Evolutionary conservation across 2,113 vertebrate genomes (phyloP), one percentile per base, ranked within the genome.

Genomic region (Morone chrysops): DNA sequence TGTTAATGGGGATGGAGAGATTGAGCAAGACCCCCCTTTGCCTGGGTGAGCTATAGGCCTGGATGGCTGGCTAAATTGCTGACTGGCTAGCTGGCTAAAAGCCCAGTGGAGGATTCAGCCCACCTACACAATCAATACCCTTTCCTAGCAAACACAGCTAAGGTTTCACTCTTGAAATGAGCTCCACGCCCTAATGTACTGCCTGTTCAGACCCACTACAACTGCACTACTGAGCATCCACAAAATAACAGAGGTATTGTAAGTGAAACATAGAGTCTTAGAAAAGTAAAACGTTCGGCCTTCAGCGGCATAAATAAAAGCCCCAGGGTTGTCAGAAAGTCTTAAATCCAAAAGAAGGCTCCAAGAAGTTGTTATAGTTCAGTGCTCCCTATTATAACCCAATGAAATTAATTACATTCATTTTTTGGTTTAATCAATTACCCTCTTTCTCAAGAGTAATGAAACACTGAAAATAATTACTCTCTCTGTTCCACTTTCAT

Each of bases 81-180:
- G 87, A 90, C 87, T 85, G 75, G 75, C 73, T 53, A 6, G 20
- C 45, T 92, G 80, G 84, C 87, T 65, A 11, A 12, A 57, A 73
- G 70, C 80, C 87, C 77, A 75, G 71, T 40, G 71, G 69, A 84
- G 70, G 67, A 77, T 71, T 78, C 71, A 61, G 61, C 56, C 79
- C 80, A 77, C 87, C 86, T 59, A 69, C 88, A 68, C 87, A 68
- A 92, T 91, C 88, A 59, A 92, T 92, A 89, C 47, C 36, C 53
- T 75, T 10, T 12, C 65, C 41, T 36, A 38, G 18, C 20, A 83
- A 83, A 88, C 78, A 76, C 36, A 70, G 80, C 82, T 40, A 59
- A 53, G 73, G 76, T 75, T 90, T 85, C 85, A 69, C 87, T 87
- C 66, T 45, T 14, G 13, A 51, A 83, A 79, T 83, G 75, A 89